Base-by-base conservation (phyloP, 35 echinoderm and acorn worm genomes). In the Chiridota heheva region DNA sequence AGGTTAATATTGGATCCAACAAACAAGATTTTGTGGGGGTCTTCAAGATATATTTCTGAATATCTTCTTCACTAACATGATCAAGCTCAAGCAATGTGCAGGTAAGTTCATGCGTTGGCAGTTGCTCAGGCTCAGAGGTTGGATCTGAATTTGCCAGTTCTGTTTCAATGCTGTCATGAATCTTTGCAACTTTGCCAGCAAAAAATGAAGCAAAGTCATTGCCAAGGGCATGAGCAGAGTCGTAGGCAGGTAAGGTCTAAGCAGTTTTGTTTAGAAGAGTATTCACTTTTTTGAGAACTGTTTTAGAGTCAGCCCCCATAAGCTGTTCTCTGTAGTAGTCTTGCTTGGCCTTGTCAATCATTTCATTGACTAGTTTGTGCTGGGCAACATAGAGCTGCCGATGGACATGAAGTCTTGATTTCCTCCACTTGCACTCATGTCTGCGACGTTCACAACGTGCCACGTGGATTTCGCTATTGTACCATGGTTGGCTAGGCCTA, bases 361-460 rank as follows among this genome's bases (percentile, higher is more conserved):
- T 59, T 51, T 86, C 55, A 37, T 65, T 86, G 4, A 87, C 84
- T 22, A 72, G 36, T n/a, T 82, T 81, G 5, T 57, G 30, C 49
- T 82, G 58, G 24, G 60, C 78, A 2, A 82, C 77, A 49, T 82
- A 89, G 1, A 74, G 49, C 20, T 44, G 27, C 29, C 65, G 44
- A 65, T 89, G 77, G 17, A 78, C 37, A 0, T 73, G 5, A 24
- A 74, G 65, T 46, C 42, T 75, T 8, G 77, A 72, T 62, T 81
- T 89, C 38, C 69, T 35, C 86, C 86, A 89, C 31, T 39, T 64
- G 16, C 73, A 63, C 24, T 87, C 85, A 80, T 39, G 35, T 48
- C 45, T 75, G 4, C 70, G 22, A 7, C 70, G 22, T 4, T 75
- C 16, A 8, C 29, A 1, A 29, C 60, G 37, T 1, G 45, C 73